A percentile compares a stretch with the other conserved stretches of the same genome.
These are phyloP conservation scores for Philaethria dido DNA, from an alignment of 2,888 invertebrate genomes.

Conservation along the genomic window DNA sequence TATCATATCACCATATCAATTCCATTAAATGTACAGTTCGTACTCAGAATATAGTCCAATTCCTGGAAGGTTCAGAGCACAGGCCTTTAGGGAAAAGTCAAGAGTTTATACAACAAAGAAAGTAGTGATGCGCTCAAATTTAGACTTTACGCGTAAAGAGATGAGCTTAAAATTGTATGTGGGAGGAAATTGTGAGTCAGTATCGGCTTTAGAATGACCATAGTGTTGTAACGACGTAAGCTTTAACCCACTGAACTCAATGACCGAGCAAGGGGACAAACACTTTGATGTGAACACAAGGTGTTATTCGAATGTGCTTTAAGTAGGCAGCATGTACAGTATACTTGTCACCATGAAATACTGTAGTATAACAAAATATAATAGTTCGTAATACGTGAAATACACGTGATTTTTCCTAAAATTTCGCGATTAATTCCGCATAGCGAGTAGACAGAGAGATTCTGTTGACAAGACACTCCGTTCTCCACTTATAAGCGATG, in stretches of 20 bases:
- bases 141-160: not conserved
- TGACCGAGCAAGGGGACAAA: conserved; percentile 29
- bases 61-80: conserved; percentile 9
- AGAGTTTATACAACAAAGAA: conserved; percentile 12
- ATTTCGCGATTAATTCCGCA: no score
- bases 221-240: conserved; percentile 24
- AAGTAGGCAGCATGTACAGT: no score
- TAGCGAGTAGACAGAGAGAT: no score
- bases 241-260: conserved; percentile 39
- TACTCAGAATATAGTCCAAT: not conserved
- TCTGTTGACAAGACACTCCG: no score
- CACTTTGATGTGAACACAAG: conserved; percentile 34
- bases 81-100: conserved; percentile 10
- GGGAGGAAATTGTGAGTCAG: conserved; percentile 15
- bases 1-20: not conserved
- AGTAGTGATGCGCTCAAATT: not conserved
- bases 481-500: no score
- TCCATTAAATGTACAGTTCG: not conserved
- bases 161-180: conserved; percentile 2
- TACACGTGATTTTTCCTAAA: no score
- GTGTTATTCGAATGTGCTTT: conserved; percentile 1
- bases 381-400: no score
- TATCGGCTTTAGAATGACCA: conserved; percentile 25
- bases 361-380: no score
- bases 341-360: no score